Evolutionary conservation across 2,888 invertebrate species (phyloP).

Genomic region (Acholoe squamosa): DNA sequence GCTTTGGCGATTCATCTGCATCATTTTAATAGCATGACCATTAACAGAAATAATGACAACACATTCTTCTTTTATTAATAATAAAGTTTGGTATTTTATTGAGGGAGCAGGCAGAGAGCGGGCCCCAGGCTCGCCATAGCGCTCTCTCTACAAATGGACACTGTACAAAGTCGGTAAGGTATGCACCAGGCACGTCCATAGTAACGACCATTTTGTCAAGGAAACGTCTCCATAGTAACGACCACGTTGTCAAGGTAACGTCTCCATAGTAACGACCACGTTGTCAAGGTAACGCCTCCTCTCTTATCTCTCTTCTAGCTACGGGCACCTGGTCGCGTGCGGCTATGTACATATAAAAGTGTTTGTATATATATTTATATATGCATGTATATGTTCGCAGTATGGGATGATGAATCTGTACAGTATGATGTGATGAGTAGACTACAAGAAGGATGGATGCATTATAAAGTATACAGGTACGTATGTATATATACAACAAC

Average conservation of each 20-base stretch:
- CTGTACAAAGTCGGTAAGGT: conserved; percentile 49
- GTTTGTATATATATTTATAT: neutral
- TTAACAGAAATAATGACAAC: neutral
- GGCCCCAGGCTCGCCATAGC: conserved; percentile 55
- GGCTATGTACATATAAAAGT: conserved; percentile 50
- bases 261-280: conserved; percentile 24
- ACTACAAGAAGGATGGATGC: conserved; percentile 35
- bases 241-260: conserved; percentile 41
- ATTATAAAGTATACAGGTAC: conserved; percentile 12
- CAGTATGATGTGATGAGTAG: conserved; percentile 52
- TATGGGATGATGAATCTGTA: conserved; percentile 56
- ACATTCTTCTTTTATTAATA: conserved; percentile 31
- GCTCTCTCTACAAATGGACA: conserved; percentile 51
- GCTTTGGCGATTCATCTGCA: no score
- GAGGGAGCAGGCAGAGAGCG: conserved; percentile 54
- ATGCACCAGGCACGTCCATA: conserved; percentile 61
- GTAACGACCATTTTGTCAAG: conserved; percentile 51
- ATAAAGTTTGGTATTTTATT: conserved; percentile 60
- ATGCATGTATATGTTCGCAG: neutral
- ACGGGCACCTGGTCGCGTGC: conserved; percentile 45
- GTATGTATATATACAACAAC: conserved; percentile 46
- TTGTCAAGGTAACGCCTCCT: conserved; percentile 26
- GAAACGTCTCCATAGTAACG: conserved; percentile 39
- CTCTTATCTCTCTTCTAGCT: conserved; percentile 37
- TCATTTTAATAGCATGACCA: no score